Evolutionary conservation across 2,797 vertebrate genomes (phyloP), one percentile per base, ranked within the genome.

Genomic region (Gymnoscopelus microlampas): DNA sequence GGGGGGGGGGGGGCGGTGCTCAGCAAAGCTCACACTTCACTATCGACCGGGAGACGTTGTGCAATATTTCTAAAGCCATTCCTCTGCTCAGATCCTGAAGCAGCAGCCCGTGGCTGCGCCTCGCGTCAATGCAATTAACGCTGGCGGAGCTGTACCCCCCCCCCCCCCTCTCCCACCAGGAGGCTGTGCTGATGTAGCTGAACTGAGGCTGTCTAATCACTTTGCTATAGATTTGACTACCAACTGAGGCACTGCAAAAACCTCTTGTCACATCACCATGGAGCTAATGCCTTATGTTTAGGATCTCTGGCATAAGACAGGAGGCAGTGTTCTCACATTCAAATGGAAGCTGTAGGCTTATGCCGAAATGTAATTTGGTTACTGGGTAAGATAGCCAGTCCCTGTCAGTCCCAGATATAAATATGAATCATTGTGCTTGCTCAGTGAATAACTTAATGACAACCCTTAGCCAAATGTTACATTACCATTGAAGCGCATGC

Each of bases 11-110:
- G 79, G 49, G 5, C 76, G 67, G 67, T 69, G 75, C 85, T 92
- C 88, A 90, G 89, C 84, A 90, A 81, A 87, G 89, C 86, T 88
- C 81, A 78, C 81, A 76, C 81, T 85, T 84, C 63, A 63, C 62
- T 74, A 91, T 91, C 59, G 89, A 92, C 87, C 81, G 0, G 24
- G 61, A 9, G 75, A 44, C 56, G 77, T 63, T 86, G 68, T 78
- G 86, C 82, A 85, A 74, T 87, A 87, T 88, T 89, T 81, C 77
- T 83, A 56, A 55, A 87, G 85, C 79, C 68, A 79, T 90, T 85
- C 85, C 84, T 85, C 75, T 78, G 62, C 77, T 75, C 70, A 74
- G 85, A 81, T 85, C 81, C 73, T 82, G 74, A 85, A 84, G 60
- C 63, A 80, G 81, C 82, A 80, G 82, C 76, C 67, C 7, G 51